Conservation (phyloP, 2,888 invertebrate genomes). For the Andrena marginata region DNA sequence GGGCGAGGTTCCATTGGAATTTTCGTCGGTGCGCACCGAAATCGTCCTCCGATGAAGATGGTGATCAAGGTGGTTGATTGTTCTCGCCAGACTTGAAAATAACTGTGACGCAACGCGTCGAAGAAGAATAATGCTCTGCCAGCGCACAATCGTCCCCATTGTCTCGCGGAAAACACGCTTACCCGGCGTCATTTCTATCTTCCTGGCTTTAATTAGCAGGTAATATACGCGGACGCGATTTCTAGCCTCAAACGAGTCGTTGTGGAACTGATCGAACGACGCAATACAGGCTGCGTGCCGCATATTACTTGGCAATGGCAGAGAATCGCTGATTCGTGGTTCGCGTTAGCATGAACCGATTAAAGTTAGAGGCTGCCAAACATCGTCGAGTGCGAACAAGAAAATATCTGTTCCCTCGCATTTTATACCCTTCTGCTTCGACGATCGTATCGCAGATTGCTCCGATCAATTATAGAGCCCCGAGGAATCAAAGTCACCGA, state of each 20-base stretch:
- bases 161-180: conserved; percentile 38
- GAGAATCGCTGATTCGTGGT: conserved; percentile 38
- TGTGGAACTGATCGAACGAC: conserved; percentile 14
- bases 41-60: conserved; percentile 22
- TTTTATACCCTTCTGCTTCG: neutral
- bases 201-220: conserved; percentile 64
- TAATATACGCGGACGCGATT: conserved; percentile 40
- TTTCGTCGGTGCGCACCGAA: neutral
- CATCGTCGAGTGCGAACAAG: conserved; percentile 12
- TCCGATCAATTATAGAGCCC: conserved; percentile 17
- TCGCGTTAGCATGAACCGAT: conserved; percentile 38
- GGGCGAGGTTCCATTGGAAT: neutral
- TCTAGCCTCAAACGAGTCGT: conserved; percentile 41
- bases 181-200: conserved; percentile 21
- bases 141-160: conserved; percentile 53
- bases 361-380: conserved; percentile 8
- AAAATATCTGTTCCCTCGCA: conserved; percentile 20
- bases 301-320: neutral
- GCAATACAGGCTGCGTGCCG: conserved; percentile 12
- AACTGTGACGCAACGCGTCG: conserved; percentile 10
- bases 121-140: conserved; percentile 11
- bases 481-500: conserved; percentile 3
- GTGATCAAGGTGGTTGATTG: neutral
- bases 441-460: neutral
- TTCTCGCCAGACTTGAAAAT: conserved; percentile 36